Evolutionary conservation across 2,797 vertebrate genomes (phyloP).

Genomic region (Siniperca scherzeri): DNA sequence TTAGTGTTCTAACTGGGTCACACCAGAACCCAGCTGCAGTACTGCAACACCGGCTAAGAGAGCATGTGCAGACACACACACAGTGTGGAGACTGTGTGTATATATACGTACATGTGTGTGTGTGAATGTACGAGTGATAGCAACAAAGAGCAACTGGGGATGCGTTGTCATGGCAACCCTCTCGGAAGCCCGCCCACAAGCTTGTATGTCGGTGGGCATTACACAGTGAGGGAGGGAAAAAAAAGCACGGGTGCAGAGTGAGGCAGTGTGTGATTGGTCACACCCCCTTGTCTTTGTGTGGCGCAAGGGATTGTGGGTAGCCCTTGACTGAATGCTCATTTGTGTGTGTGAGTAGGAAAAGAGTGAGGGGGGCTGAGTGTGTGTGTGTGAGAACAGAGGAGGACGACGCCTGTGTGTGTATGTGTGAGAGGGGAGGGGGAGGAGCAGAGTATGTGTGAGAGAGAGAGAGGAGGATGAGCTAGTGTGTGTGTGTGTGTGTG

Average conservation of each 20-base stretch:
- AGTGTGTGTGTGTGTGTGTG: constrained; percentile 37
- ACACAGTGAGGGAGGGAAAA: constrained; percentile 84
- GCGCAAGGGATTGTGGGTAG: constrained; percentile 92
- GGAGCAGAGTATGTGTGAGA: constrained; percentile 30
- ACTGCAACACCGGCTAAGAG: constrained; percentile 51
- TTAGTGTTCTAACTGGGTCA: constrained; percentile 71
- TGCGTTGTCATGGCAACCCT: constrained; percentile 92
- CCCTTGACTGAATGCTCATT: constrained; percentile 91
- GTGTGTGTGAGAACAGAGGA: constrained; percentile 22
- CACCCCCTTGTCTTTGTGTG: constrained; percentile 97
- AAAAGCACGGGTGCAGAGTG: constrained; percentile 83
- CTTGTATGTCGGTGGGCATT: constrained; percentile 89
- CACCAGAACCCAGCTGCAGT: constrained; percentile 71
- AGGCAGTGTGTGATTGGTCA: constrained; percentile 94
- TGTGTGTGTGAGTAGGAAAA: constrained; percentile 80
- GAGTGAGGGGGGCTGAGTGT: constrained; percentile 30
- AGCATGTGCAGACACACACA: constrained; percentile 30
- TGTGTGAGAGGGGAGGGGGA: constrained; percentile 26
- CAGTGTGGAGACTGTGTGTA: not conserved
- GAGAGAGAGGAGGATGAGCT: constrained; percentile 37
- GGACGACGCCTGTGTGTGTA: constrained; percentile 55
- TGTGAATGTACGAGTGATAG: constrained; percentile 16
- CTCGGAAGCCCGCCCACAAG: constrained; percentile 89
- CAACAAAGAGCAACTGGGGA: constrained; percentile 85
- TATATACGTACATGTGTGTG: not conserved